Percentiles rank a stretch among this genome's conserved stretches.
These are phyloP conservation scores for Eristalis tenax DNA, from an alignment of 2,888 invertebrate species.

Conservation along the genomic window DNA sequence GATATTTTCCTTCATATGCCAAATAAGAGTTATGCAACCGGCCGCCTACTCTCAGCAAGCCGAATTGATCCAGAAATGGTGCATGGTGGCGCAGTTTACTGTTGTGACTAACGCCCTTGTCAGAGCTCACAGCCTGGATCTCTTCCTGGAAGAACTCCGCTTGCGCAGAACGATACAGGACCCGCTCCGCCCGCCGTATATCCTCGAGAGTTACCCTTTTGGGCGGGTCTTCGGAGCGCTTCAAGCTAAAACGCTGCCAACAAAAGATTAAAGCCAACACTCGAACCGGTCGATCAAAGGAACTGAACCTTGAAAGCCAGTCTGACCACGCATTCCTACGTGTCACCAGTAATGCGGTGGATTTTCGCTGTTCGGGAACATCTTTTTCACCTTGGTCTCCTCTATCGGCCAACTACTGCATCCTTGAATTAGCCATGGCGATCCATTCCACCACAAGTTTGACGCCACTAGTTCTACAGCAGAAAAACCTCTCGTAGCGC, in stretches of 20 bases:
- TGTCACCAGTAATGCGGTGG: neutral
- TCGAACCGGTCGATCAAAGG: too few species aligned
- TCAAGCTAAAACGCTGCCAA: neutral
- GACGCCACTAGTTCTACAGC: neutral
- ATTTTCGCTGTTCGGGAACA: neutral
- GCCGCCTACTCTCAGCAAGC: neutral
- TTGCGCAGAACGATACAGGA: neutral
- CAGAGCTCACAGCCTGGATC: slow-evolving; percentile 2
- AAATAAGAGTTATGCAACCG: neutral
- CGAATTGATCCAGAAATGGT: slow-evolving; percentile 9
- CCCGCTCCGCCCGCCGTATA: slow-evolving; percentile 6
- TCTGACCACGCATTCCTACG: slow-evolving; percentile 1
- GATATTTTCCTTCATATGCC: slow-evolving; percentile 12
- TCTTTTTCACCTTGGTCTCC: neutral
- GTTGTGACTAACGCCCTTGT: neutral
- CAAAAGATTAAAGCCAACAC: neutral
- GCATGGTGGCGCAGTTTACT: slow-evolving; percentile 12
- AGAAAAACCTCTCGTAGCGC: neutral
- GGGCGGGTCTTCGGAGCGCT: neutral
- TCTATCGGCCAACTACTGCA: neutral
- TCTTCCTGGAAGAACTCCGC: slow-evolving; percentile 1
- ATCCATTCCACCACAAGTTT: neutral
- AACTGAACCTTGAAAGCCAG: slow-evolving; percentile 1
- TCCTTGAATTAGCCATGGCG: neutral
- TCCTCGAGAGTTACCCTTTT: neutral